phyloP scores from a whole-genome alignment of 2,888 invertebrate genomes.

The Leucophenga montana region DNA sequence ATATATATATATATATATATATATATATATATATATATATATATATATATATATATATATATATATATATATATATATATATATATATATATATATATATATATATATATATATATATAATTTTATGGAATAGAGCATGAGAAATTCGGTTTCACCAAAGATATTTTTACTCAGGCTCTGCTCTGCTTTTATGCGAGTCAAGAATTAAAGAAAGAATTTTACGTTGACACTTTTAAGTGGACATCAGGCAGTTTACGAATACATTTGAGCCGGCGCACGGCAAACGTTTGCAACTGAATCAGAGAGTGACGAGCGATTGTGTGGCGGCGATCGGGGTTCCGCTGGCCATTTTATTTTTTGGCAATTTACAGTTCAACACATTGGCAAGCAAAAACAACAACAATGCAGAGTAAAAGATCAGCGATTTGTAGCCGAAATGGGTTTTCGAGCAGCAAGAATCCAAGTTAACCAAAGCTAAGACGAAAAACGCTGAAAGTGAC shows the following conservation, averaged over 20 bases:
- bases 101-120: no score
- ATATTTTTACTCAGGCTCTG: slow-evolving; percentile 17
- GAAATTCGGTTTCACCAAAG: no score
- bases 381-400: neutral
- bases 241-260: slow-evolving; percentile 67
- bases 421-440: neutral
- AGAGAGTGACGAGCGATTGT: neutral
- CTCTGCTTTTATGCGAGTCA: slow-evolving; percentile 40
- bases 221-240: slow-evolving; percentile 71
- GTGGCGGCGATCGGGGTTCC: neutral
- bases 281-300: slow-evolving; percentile 13
- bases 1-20: no score
- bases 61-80: no score
- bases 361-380: slow-evolving; percentile 54
- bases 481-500: slow-evolving; percentile 43
- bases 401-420: slow-evolving; percentile 16
- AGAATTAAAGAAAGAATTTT: slow-evolving; percentile 59
- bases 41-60: no score
- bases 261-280: slow-evolving; percentile 44
- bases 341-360: slow-evolving; percentile 43
- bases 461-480: neutral
- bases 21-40: no score
- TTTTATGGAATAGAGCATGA: no score
- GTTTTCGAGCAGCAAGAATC: neutral
- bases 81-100: no score